Percentiles rank a stretch among this genome's conserved stretches.
Conservation (phyloP, 2,888 invertebrate genomes). For the Nesidiocoris tenuis region DNA sequence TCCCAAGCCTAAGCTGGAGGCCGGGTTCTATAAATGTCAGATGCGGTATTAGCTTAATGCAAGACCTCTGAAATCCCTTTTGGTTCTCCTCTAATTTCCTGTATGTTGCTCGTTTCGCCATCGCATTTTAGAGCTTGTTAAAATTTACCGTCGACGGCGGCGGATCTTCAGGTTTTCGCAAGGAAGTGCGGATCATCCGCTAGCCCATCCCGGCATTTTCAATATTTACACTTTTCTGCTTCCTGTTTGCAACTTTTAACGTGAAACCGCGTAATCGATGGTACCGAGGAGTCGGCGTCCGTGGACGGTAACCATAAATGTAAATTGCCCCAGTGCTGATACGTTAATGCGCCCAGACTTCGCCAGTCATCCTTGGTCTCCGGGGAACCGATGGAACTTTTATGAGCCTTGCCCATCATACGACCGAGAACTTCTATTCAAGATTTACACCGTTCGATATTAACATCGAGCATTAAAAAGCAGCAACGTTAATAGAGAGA, state of each 20-base stretch:
- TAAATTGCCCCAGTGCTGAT: neutral
- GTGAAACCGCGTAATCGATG: too few species aligned
- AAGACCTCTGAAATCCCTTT: conserved; percentile 40
- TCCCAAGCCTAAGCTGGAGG: conserved; percentile 16
- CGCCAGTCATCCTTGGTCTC: neutral
- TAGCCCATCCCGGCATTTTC: neutral
- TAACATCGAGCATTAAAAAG: too few species aligned
- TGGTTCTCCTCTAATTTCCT: conserved; percentile 42
- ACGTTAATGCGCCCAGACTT: neutral
- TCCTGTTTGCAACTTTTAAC: neutral
- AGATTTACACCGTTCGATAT: too few species aligned
- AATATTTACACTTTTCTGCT: neutral
- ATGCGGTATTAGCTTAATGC: conserved; percentile 40
- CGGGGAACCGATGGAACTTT: too few species aligned
- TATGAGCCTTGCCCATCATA: too few species aligned
- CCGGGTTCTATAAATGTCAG: conserved; percentile 36
- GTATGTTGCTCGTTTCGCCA: conserved; percentile 26
- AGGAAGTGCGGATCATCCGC: neutral
- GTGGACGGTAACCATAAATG: neutral
- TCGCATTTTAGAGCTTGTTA: conserved; percentile 41
- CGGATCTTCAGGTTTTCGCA: neutral
- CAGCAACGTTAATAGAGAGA: too few species aligned
- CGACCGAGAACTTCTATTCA: too few species aligned
- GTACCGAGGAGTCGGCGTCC: too few species aligned
- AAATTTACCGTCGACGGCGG: conserved; percentile 23